phyloP scores from a whole-genome alignment of 2,888 invertebrate species.

The Eilema caniola region DNA sequence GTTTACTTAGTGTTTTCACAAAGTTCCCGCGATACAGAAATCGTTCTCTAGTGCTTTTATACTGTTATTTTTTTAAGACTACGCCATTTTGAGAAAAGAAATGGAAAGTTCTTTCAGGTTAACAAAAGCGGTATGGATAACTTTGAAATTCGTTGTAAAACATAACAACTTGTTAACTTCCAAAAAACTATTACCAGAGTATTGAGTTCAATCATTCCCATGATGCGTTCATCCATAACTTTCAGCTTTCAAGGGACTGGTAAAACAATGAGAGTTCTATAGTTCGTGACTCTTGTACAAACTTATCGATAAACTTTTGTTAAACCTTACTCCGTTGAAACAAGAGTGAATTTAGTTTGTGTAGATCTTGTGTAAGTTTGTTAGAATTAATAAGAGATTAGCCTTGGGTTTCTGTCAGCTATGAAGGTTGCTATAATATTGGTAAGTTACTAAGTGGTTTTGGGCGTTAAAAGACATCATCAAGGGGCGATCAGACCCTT shows the following conservation, averaged over 20 bases:
- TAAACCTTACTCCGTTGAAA: neutral
- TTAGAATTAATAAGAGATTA: slow-evolving; percentile 58
- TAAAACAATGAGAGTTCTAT: slow-evolving; percentile 56
- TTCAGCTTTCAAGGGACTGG: slow-evolving; percentile 51
- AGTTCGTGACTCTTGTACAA: slow-evolving; percentile 50
- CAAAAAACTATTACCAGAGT: slow-evolving; percentile 45
- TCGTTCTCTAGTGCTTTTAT: neutral
- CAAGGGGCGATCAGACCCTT: slow-evolving; percentile 43
- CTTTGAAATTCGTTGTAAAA: slow-evolving; percentile 16
- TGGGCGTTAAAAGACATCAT: slow-evolving; percentile 56
- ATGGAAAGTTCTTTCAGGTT: too few relatives aligned
- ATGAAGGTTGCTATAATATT: slow-evolving; percentile 55
- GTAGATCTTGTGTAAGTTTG: slow-evolving; percentile 24
- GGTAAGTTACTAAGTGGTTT: slow-evolving; percentile 57
- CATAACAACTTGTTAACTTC: slow-evolving; percentile 37
- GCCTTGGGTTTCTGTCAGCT: slow-evolving; percentile 52
- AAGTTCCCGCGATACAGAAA: neutral
- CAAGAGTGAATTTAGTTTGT: slow-evolving; percentile 28
- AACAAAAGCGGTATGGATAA: neutral
- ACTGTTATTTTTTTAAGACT: neutral
- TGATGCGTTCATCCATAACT: slow-evolving; percentile 50
- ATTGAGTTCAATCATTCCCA: slow-evolving; percentile 51
- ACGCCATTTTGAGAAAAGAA: neutral
- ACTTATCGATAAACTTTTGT: slow-evolving; percentile 20
- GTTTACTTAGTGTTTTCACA: too few relatives aligned